Conservation (phyloP, 2,888 invertebrate genomes). For the Rotaria sp. region DNA sequence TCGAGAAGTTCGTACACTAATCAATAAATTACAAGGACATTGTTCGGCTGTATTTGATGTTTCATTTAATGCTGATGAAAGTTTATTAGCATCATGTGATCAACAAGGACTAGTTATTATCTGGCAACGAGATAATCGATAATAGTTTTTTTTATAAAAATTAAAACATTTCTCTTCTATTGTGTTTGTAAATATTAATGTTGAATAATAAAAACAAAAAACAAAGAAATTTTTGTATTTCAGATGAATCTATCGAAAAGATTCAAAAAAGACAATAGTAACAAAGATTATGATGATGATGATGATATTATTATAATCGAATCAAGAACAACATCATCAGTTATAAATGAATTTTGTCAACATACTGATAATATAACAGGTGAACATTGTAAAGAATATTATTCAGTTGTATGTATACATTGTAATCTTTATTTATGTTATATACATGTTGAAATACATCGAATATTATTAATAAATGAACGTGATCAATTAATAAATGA, state of each 20-base stretch:
- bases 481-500: background rate
- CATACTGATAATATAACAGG: background rate
- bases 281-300: background rate
- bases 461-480: background rate
- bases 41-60: constrained; percentile 74
- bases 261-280: background rate
- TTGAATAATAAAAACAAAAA: background rate
- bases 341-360: background rate
- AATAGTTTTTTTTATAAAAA: background rate
- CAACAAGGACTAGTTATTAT: constrained; percentile 57
- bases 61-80: constrained; percentile 79
- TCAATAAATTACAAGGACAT: constrained; percentile 68
- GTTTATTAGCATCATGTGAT: constrained; percentile 75
- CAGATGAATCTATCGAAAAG: background rate
- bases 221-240: background rate
- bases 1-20: constrained; percentile 57
- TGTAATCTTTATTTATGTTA: constrained; percentile 12
- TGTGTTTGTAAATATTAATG: background rate
- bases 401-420: background rate
- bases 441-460: background rate
- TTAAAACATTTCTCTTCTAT: background rate
- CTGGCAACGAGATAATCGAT: background rate
- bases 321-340: background rate
- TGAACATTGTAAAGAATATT: background rate
- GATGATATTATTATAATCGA: background rate